Conservation (phyloP, 2,113 vertebrate species). For the Procavia capensis region DNA sequence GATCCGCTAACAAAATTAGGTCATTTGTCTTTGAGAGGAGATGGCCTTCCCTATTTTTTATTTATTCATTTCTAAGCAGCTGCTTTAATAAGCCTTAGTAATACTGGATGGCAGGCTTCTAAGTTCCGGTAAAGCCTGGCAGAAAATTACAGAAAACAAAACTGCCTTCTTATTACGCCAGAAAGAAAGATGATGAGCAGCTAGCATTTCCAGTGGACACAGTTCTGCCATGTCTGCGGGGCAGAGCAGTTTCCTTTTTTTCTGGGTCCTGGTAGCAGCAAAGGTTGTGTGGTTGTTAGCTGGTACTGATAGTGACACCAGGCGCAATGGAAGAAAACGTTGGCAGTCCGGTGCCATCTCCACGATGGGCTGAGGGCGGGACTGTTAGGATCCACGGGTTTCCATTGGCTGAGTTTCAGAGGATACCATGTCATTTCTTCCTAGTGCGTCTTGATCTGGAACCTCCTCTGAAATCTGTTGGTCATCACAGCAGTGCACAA, state of each 20-base stretch:
- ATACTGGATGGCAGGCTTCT: neutral
- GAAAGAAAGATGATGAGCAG: neutral
- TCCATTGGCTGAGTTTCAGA: neutral
- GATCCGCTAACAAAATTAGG: conserved; percentile 66
- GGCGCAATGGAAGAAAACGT: too few species aligned
- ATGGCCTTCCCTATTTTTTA: conserved; percentile 58
- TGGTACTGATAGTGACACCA: neutral
- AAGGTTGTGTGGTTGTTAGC: neutral
- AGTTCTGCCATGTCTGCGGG: neutral
- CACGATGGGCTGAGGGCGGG: neutral
- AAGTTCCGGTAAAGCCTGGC: conserved; percentile 44
- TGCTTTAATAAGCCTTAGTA: conserved; percentile 66
- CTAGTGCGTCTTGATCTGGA: neutral
- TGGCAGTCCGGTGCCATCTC: neutral
- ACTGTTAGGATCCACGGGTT: neutral
- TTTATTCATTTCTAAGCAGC: conserved; percentile 65
- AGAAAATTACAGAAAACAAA: conserved; percentile 31
- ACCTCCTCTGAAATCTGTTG: neutral
- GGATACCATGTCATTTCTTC: neutral
- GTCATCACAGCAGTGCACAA: neutral
- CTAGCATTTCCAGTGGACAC: neutral
- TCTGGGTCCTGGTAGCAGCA: neutral
- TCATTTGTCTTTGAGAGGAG: conserved; percentile 52
- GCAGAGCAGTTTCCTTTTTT: neutral
- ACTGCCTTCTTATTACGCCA: neutral